Conservation (phyloP, 1,140 invertebrate genomes). For the Hydropsyche tenuis region DNA sequence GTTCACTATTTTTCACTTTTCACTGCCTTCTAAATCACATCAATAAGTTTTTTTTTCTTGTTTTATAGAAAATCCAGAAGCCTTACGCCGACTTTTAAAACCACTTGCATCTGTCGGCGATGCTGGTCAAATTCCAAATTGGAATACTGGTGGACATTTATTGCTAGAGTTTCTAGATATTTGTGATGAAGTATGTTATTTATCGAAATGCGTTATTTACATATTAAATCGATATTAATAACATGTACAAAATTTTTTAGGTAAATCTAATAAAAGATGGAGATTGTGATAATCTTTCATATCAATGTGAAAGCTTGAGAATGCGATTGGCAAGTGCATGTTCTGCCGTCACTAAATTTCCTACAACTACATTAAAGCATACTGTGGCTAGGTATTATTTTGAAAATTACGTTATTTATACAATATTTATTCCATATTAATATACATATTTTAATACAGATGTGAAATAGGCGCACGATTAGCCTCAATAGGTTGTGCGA, state of each 20-base stretch:
- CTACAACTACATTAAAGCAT: conserved; percentile 43
- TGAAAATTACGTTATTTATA: neutral
- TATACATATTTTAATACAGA: conserved; percentile 18
- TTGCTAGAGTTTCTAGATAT: conserved; percentile 74
- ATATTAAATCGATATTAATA: no score
- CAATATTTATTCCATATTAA: neutral
- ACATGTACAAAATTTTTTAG: conserved; percentile 53
- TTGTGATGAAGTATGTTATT: conserved; percentile 55
- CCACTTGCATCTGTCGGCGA: conserved; percentile 53
- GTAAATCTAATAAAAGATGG: conserved; percentile 55
- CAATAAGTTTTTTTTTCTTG: neutral
- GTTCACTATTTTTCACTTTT: neutral
- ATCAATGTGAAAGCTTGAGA: conserved; percentile 51
- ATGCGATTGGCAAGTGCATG: conserved; percentile 53
- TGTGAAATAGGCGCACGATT: conserved; percentile 45
- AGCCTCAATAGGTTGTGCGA: conserved; percentile 42
- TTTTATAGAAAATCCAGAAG: conserved; percentile 69
- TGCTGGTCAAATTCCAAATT: conserved; percentile 54
- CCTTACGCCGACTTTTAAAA: conserved; percentile 65
- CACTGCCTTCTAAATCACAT: neutral
- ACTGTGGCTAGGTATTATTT: conserved; percentile 41
- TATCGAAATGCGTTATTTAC: no score
- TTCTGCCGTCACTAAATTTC: conserved; percentile 50
- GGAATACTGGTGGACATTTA: conserved; percentile 68
- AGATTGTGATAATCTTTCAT: conserved; percentile 52